Base-by-base conservation (phyloP, 2,888 invertebrate species). In the Psococerastis gibbosa region DNA sequence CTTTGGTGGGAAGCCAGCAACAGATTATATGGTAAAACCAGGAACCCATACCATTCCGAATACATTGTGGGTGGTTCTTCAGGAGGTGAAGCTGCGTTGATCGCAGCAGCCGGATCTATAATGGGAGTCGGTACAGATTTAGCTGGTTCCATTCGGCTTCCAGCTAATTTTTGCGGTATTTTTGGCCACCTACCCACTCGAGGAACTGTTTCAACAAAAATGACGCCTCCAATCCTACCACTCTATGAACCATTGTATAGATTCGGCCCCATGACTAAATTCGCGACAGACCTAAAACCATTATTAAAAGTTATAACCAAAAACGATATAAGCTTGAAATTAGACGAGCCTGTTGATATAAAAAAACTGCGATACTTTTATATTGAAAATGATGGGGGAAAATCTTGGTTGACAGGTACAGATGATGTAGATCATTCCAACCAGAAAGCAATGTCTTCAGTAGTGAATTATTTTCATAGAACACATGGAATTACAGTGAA, bases 141-240 rank as follows among this genome's bases (percentile, higher is more conserved):
- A 42, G 88, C 82, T 1, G 92, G 92, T 1, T 89, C 88, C 2
- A 75, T 87, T 11, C 69, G 92, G 41, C 69, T 92, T 54, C 92
- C 92, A 0, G 77, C 85, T 2, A 80, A 83, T 70, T 91, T 85
- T 60, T 87, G 82, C 55, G 92, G 92, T 17, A 73, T 92, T 44
- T 92, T 79, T 64, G 91, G 91, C n/a, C 89, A 92, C 58, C 91
- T 89, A 56, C 83, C 89, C 0, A n/a, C n/a, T n/a, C n/a, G n/a
- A n/a, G n/a, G n/a, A n/a, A n/a, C n/a, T n/a, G n/a, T n/a, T n/a
- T 49, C 52, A 15, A 48, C 51, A 4, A 17, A 33, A 33, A 9
- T 33, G 6, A 33, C 33, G 15, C 33, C 33, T 4, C 53, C 66
- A 64, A 51, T 47, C 42, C 33, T 50, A n/a, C 49, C 45, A 22